Conservation (phyloP, 2,888 invertebrate genomes). For the Melinaea marsaeus region DNA sequence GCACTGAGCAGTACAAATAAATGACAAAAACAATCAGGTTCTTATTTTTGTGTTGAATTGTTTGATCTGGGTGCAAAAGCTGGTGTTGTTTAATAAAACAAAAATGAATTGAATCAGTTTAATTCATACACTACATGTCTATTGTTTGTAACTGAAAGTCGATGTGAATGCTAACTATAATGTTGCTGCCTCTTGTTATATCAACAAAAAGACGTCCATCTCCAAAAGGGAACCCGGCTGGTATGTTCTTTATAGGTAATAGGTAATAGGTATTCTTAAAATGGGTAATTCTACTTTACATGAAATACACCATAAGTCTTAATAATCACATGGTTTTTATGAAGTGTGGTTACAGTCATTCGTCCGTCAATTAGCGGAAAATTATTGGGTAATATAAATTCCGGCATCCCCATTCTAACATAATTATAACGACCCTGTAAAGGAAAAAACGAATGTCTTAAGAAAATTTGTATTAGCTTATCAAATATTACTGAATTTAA, state of each 20-base stretch:
- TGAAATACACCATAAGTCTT: neutral
- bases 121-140: neutral
- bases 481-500: too few species aligned
- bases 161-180: neutral
- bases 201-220: neutral
- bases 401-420: too few species aligned
- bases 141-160: neutral
- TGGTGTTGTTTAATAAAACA: neutral
- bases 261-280: neutral
- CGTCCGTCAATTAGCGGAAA: too few species aligned
- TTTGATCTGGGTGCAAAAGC: too few species aligned
- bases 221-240: neutral
- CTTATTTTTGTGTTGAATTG: too few species aligned
- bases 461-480: too few species aligned
- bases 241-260: neutral
- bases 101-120: neutral
- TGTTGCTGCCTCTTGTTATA: neutral
- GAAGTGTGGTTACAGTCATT: too few species aligned
- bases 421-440: too few species aligned
- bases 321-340: neutral
- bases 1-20: too few species aligned
- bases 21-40: too few species aligned
- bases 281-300: neutral
- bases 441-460: too few species aligned
- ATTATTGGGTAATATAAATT: too few species aligned